Evolutionary conservation across 35 echinoderm and acorn worm species (phyloP).

Genomic region (Lytechinus variegatus): DNA sequence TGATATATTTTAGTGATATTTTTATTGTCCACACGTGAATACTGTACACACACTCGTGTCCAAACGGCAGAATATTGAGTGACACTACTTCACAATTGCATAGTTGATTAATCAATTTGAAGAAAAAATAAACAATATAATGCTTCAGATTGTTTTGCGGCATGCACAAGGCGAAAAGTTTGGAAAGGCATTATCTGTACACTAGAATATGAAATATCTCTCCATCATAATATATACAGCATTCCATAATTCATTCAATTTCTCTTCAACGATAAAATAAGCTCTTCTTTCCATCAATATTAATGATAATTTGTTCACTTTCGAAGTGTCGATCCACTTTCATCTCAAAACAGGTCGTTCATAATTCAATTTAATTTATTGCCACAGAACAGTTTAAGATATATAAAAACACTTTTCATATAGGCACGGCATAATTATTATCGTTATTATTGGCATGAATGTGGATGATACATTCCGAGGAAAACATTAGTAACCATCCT

Average conservation of each 20-base stretch:
- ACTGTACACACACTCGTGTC: constrained; percentile 38
- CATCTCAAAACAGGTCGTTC: background rate
- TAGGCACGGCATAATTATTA: constrained; percentile 1
- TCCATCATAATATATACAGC: background rate
- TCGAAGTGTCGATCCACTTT: background rate
- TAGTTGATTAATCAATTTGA: constrained; percentile 29
- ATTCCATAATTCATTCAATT: background rate
- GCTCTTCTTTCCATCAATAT: background rate
- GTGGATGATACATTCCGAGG: background rate
- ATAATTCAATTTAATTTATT: background rate
- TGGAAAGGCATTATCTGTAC: background rate
- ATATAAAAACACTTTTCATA: background rate
- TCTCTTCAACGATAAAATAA: background rate
- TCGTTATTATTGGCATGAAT: background rate
- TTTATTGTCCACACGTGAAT: constrained; percentile 47
- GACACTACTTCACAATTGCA: constrained; percentile 19
- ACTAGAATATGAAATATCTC: background rate
- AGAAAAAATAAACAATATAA: background rate
- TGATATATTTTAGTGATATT: background rate
- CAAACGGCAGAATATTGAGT: constrained; percentile 16
- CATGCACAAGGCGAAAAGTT: constrained; percentile 30
- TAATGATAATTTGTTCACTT: background rate
- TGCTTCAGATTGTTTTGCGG: background rate
- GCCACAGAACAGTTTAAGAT: background rate
- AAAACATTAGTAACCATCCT: background rate